phyloP scores from a whole-genome alignment of 1,140 invertebrate genomes.

The Drosophila ironensis region DNA sequence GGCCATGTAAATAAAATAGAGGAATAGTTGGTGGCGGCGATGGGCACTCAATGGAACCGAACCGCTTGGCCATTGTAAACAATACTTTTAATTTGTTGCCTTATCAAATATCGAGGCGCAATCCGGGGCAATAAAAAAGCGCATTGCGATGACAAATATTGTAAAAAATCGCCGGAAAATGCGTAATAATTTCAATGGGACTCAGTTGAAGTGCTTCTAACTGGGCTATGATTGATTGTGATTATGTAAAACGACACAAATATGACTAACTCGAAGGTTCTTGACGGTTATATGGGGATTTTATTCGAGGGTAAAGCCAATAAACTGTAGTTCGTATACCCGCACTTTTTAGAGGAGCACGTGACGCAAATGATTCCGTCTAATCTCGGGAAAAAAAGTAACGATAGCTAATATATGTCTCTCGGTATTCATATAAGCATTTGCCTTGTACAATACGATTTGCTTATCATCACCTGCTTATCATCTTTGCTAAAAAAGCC shows the following conservation, averaged over 20 bases:
- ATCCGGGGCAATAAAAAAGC: conserved; percentile 20
- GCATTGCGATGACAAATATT: conserved; percentile 18
- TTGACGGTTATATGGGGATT: too few species aligned
- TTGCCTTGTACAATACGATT: conserved; percentile 37
- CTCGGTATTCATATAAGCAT: conserved; percentile 52
- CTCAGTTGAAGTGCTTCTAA: conserved; percentile 10
- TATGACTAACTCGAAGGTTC: too few species aligned
- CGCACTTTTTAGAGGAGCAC: conserved; percentile 12
- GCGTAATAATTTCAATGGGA: conserved; percentile 42
- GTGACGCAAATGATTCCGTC: conserved; percentile 27
- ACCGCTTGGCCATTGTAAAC: conserved; percentile 49
- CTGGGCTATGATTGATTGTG: conserved; percentile 17
- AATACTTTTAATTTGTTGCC: conserved; percentile 59
- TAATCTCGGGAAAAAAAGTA: conserved; percentile 20
- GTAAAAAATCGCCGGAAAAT: conserved; percentile 13
- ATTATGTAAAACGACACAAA: conserved; percentile 52
- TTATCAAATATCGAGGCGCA: conserved; percentile 51
- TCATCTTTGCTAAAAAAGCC: conserved; percentile 27
- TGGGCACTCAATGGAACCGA: conserved; percentile 44
- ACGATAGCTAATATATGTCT: conserved; percentile 52
- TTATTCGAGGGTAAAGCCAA: too few species aligned
- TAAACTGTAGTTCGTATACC: background rate
- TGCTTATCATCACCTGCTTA: conserved; percentile 53
- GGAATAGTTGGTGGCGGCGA: conserved; percentile 20
- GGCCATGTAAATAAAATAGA: conserved; percentile 27